A percentile compares a stretch with the other conserved stretches of the same genome.
Conservation (phyloP, 2,113 vertebrate genomes). For the Madoqua kirkii region DNA sequence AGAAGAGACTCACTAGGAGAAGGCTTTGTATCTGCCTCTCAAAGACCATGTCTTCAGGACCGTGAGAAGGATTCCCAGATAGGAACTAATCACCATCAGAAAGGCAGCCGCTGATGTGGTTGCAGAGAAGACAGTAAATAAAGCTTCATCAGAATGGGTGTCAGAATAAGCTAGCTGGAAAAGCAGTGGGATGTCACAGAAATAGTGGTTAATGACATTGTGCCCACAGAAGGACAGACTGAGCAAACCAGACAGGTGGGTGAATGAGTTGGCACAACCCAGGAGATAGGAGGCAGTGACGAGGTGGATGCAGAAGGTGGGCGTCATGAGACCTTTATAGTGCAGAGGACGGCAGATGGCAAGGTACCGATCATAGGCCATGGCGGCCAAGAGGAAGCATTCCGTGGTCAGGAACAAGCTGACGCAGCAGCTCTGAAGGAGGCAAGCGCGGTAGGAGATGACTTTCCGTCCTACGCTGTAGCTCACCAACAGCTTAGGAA, state of each 20-base stretch:
- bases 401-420: slow-evolving; percentile 35
- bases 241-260: slow-evolving; percentile 36
- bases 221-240: slow-evolving; percentile 58
- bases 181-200: slow-evolving; percentile 64
- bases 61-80: slow-evolving; percentile 42
- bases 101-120: background rate
- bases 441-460: background rate
- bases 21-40: slow-evolving; percentile 39
- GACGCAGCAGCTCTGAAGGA: slow-evolving; percentile 22
- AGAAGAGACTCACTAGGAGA: slow-evolving; percentile 61
- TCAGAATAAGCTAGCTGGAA: slow-evolving; percentile 63
- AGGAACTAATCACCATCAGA: slow-evolving; percentile 48
- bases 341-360: slow-evolving; percentile 12
- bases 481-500: slow-evolving; percentile 47
- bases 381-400: slow-evolving; percentile 52
- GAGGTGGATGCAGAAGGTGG: background rate
- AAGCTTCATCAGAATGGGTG: background rate
- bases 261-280: slow-evolving; percentile 37
- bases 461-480: background rate
- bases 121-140: slow-evolving; percentile 52
- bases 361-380: slow-evolving; percentile 52
- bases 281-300: background rate
- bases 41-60: slow-evolving; percentile 37
- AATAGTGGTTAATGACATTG: slow-evolving; percentile 65
- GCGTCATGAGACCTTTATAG: slow-evolving; percentile 11